phyloP scores from a whole-genome alignment of 2,113 vertebrate species.

The Pholis gunnellus region DNA sequence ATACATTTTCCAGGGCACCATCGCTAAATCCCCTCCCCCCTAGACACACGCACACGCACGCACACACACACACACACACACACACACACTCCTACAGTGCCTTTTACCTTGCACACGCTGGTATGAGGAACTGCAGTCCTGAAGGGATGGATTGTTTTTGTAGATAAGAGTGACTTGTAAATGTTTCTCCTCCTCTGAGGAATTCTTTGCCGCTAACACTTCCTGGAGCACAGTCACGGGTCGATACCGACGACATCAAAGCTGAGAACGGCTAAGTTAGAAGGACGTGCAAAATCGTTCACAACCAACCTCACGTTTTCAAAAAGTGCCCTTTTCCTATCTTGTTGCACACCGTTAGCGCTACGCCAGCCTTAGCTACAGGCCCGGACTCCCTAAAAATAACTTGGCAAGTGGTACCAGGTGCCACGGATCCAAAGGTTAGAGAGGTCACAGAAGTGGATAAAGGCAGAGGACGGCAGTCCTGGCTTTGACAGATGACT shows the following conservation, averaged over 20 bases:
- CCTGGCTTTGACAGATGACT: constrained; percentile 75
- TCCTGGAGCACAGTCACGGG: neutral
- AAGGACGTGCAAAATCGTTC: neutral
- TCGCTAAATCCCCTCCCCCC: constrained; percentile 4
- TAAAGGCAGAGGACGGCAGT: constrained; percentile 64
- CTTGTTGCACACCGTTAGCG: constrained; percentile 11
- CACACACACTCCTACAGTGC: constrained; percentile 27
- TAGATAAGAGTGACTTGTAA: constrained; percentile 36
- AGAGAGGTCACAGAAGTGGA: constrained; percentile 54
- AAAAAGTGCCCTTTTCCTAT: constrained; percentile 24
- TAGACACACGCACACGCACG: constrained; percentile 27
- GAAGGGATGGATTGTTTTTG: constrained; percentile 44
- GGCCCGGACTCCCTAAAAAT: constrained; percentile 52
- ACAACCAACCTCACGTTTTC: constrained; percentile 9
- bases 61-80: constrained; percentile 15
- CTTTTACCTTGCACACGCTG: constrained; percentile 43
- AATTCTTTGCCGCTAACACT: neutral
- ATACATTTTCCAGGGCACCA: constrained; percentile 6
- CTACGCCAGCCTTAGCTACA: neutral
- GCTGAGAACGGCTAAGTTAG: neutral
- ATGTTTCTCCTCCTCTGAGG: neutral
- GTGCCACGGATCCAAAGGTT: constrained; percentile 38
- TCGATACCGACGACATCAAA: neutral
- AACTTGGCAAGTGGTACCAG: constrained; percentile 50
- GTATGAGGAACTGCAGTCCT: constrained; percentile 34